These are phyloP conservation scores for Panulirus ornatus DNA, from an alignment of 1,140 invertebrate species.

Conservation along the genomic window DNA sequence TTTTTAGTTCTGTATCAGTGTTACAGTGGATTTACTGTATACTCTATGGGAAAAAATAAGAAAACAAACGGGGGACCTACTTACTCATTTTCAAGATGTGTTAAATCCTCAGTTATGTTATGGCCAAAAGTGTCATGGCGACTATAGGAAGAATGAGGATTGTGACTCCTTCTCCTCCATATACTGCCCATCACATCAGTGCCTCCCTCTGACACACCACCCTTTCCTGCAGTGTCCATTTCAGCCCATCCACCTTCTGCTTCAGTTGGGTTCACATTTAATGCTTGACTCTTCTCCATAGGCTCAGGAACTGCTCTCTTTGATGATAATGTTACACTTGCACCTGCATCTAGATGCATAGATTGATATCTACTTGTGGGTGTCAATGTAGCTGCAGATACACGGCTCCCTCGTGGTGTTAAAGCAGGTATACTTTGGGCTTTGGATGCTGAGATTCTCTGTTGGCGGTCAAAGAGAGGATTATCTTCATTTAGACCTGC, in stretches of 20 bases:
- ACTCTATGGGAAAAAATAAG: too few relatives aligned
- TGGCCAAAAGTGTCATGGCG: constrained; percentile 26
- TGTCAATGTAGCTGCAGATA: background rate
- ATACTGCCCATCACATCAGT: background rate
- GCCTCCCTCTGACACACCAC: background rate
- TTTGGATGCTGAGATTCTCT: background rate
- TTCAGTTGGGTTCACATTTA: background rate
- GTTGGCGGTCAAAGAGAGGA: background rate
- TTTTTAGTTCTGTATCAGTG: too few relatives aligned
- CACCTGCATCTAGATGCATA: background rate
- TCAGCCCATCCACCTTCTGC: background rate
- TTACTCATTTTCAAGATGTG: constrained; percentile 4
- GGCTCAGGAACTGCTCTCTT: background rate
- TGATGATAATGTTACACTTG: background rate
- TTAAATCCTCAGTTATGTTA: background rate
- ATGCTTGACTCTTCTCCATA: background rate
- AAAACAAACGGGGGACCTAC: background rate
- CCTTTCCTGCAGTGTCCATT: background rate
- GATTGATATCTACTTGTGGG: background rate
- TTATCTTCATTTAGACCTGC: background rate
- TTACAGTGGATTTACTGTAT: too few relatives aligned
- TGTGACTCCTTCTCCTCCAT: background rate
- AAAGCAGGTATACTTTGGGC: background rate
- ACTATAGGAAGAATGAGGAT: background rate
- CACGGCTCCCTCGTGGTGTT: background rate